These are phyloP conservation scores for Muricea muricata DNA, from an alignment of 92 coral and sea anemone genomes.

Conservation along the genomic window DNA sequence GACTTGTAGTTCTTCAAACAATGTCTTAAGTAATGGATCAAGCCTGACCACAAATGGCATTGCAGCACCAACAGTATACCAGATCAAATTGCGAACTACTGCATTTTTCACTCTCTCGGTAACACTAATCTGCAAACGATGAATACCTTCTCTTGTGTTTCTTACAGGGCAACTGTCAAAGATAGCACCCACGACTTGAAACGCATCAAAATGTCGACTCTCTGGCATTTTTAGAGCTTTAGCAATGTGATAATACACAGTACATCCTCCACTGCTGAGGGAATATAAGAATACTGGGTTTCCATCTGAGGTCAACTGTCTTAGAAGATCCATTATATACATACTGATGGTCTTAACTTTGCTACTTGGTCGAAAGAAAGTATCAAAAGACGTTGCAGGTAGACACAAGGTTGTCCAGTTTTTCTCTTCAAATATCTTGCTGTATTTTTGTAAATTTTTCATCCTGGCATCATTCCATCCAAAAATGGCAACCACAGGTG, in stretches of 20 bases:
- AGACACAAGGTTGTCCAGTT: slow-evolving; percentile 75
- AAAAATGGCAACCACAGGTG: slow-evolving; percentile 84
- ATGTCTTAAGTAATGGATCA: slow-evolving; percentile 69
- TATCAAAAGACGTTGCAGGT: slow-evolving; percentile 81
- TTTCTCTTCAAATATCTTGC: slow-evolving; percentile 79
- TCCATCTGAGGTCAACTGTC: slow-evolving; percentile 54
- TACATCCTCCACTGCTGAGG: slow-evolving; percentile 83
- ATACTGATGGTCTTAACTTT: slow-evolving; percentile 74
- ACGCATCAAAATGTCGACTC: slow-evolving; percentile 50
- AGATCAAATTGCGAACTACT: slow-evolving; percentile 53
- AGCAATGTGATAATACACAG: slow-evolving; percentile 71
- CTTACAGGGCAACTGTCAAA: slow-evolving; percentile 94
- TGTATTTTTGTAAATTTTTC: slow-evolving; percentile 80
- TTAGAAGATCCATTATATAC: slow-evolving; percentile 62
- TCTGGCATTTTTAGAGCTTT: slow-evolving; percentile 67
- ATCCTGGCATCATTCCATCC: slow-evolving; percentile 93
- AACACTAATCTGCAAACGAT: slow-evolving; percentile 72
- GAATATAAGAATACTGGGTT: slow-evolving; percentile 76
- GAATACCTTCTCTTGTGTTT: slow-evolving; percentile 76
- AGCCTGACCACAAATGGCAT: slow-evolving; percentile 68
- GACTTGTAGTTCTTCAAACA: slow-evolving; percentile 58
- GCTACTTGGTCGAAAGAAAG: slow-evolving; percentile 69
- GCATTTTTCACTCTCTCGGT: slow-evolving; percentile 73
- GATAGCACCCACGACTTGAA: slow-evolving; percentile 80
- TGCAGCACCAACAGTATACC: slow-evolving; percentile 65